Percentiles rank a stretch among this genome's conserved stretches.
Conservation (phyloP, 2,113 vertebrate genomes). For the Ceyx melanurus region DNA sequence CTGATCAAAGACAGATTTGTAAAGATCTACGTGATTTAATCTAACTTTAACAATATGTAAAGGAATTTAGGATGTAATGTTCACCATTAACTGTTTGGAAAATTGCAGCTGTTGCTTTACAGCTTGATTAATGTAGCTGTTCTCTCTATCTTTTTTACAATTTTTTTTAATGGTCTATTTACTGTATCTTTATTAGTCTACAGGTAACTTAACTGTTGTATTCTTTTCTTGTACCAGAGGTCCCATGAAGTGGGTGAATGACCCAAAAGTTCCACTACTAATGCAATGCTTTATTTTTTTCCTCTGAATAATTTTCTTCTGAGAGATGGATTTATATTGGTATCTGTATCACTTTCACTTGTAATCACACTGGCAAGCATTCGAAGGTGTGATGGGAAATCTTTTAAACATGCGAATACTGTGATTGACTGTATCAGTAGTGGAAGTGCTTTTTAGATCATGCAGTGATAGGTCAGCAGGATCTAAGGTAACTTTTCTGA, state of each 20-base stretch:
- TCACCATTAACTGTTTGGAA: background rate
- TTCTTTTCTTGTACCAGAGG: background rate
- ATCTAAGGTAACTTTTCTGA: slow-evolving; percentile 11
- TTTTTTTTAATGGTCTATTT: background rate
- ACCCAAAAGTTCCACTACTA: background rate
- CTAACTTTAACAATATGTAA: background rate
- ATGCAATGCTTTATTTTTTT: background rate
- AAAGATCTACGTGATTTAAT: background rate
- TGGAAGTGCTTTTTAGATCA: background rate
- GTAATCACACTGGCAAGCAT: background rate
- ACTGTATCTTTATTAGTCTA: background rate
- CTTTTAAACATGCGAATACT: background rate
- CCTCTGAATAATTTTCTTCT: background rate
- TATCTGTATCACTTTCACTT: background rate
- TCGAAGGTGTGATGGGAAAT: background rate
- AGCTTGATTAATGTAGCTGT: background rate
- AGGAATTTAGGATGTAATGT: background rate
- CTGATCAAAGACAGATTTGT: background rate
- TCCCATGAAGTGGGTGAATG: background rate
- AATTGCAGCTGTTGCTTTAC: background rate
- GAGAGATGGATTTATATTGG: background rate
- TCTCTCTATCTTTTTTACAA: background rate
- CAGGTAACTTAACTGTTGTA: background rate
- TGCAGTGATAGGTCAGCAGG: background rate
- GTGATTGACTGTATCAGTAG: background rate